Evolutionary conservation across 2,113 vertebrate species (phyloP).

Genomic region (Nyctibius bracteatus): DNA sequence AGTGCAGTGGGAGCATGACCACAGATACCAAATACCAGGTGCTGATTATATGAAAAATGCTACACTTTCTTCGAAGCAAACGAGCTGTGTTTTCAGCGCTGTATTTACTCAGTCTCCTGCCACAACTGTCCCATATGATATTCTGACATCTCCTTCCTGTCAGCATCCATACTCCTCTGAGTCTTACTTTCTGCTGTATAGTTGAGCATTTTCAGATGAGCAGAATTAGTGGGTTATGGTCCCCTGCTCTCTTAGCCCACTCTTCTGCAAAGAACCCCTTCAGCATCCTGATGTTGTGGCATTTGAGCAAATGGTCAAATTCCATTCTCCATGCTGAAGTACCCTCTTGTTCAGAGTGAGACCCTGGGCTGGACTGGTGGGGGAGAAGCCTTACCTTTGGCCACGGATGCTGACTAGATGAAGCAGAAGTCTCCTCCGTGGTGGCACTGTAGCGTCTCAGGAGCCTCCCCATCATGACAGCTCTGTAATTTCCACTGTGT

Average conservation of each 20-base stretch:
- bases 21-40: background rate
- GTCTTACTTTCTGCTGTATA: fast-evolving
- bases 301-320: background rate
- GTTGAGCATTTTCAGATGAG: background rate
- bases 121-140: fast-evolving
- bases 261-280: background rate
- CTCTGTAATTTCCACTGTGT: background rate
- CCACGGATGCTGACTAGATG: background rate
- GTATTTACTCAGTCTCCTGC: background rate
- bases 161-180: background rate
- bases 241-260: background rate
- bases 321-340: background rate
- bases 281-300: background rate
- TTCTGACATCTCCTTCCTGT: background rate
- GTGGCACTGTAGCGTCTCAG: background rate
- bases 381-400: background rate
- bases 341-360: background rate
- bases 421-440: background rate
- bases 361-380: background rate
- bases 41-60: background rate
- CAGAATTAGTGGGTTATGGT: background rate
- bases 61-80: background rate
- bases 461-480: background rate
- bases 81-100: background rate
- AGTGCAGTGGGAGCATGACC: background rate